A percentile compares a stretch with the other conserved stretches of the same genome.
phyloP scores from a whole-genome alignment of 1,140 invertebrate species.

The Camponotus vicinus region DNA sequence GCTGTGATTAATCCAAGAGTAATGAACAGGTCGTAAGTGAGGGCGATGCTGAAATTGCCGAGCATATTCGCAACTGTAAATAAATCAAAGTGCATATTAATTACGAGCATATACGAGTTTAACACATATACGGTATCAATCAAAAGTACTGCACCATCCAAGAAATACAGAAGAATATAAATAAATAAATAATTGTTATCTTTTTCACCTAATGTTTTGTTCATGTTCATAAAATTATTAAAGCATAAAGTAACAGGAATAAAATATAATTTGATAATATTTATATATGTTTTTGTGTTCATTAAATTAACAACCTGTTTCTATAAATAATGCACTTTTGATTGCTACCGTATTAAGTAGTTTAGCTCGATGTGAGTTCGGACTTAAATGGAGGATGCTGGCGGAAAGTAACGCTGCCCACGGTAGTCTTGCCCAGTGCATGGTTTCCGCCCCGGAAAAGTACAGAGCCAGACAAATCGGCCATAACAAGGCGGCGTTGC shows the following conservation, averaged over 20 bases:
- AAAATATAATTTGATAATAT: too few species aligned
- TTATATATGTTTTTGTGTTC: too few species aligned
- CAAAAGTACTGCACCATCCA: too few species aligned
- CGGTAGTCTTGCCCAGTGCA: constrained; percentile 92
- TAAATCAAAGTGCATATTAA: constrained; percentile 2
- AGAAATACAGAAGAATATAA: too few species aligned
- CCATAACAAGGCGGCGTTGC: constrained; percentile 95
- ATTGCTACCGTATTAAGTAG: neutral
- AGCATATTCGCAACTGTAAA: constrained; percentile 95
- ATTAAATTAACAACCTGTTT: too few species aligned
- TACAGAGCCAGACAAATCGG: constrained; percentile 94
- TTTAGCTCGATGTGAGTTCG: constrained; percentile 23
- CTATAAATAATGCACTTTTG: too few species aligned
- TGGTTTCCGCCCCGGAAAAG: constrained; percentile 93
- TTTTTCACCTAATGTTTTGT: too few species aligned
- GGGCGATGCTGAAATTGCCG: constrained; percentile 95
- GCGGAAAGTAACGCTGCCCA: constrained; percentile 93
- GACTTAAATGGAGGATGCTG: constrained; percentile 91
- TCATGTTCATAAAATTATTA: too few species aligned
- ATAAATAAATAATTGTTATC: too few species aligned
- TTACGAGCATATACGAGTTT: neutral
- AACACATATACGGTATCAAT: neutral
- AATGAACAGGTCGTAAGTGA: constrained; percentile 97
- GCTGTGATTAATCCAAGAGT: constrained; percentile 96
- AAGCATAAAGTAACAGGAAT: too few species aligned